These are phyloP conservation scores for Chaunax sp. DNA, from an alignment of 2,797 vertebrate species.

Conservation along the genomic window DNA sequence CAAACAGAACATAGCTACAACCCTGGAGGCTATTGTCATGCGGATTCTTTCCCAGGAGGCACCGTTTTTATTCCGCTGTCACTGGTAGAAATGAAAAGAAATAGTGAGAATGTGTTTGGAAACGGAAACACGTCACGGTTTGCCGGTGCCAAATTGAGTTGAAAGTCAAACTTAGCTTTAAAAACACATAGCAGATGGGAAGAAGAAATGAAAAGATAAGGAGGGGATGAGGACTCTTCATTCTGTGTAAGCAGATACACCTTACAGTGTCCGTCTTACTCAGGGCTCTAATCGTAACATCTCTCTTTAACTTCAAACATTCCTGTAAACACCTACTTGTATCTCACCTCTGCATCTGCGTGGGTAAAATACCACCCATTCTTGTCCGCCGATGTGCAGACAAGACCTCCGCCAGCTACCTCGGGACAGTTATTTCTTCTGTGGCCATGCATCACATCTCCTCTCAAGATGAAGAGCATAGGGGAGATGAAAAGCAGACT, in stretches of 20 bases:
- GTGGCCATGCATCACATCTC: slow-evolving; percentile 75
- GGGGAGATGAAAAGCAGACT: slow-evolving; percentile 75
- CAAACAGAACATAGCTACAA: slow-evolving; percentile 30
- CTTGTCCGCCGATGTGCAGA: slow-evolving; percentile 69
- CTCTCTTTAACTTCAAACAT: slow-evolving; percentile 79
- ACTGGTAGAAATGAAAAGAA: slow-evolving; percentile 37
- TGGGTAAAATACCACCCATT: slow-evolving; percentile 80
- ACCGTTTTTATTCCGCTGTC: slow-evolving; percentile 19
- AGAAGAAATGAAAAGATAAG: slow-evolving; percentile 77
- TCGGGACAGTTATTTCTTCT: slow-evolving; percentile 73
- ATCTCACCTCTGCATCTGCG: slow-evolving; percentile 80
- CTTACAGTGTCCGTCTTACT: slow-evolving; percentile 60
- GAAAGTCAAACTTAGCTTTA: slow-evolving; percentile 64
- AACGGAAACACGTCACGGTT: slow-evolving; percentile 66
- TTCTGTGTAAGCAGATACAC: slow-evolving; percentile 71
- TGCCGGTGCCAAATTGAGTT: slow-evolving; percentile 60
- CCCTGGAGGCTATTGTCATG: slow-evolving; percentile 29
- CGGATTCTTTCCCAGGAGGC: slow-evolving; percentile 40
- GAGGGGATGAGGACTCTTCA: slow-evolving; percentile 61
- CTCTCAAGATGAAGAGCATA: slow-evolving; percentile 76
- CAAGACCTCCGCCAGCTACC: slow-evolving; percentile 64
- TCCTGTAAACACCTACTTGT: slow-evolving; percentile 83
- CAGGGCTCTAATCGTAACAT: slow-evolving; percentile 73
- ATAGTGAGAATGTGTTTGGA: slow-evolving; percentile 59
- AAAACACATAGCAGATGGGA: slow-evolving; percentile 67